A percentile compares a stretch with the other conserved stretches of the same genome.
These are phyloP conservation scores for Sebastes nivosus DNA, from an alignment of 2,797 vertebrate species.

Conservation along the genomic window DNA sequence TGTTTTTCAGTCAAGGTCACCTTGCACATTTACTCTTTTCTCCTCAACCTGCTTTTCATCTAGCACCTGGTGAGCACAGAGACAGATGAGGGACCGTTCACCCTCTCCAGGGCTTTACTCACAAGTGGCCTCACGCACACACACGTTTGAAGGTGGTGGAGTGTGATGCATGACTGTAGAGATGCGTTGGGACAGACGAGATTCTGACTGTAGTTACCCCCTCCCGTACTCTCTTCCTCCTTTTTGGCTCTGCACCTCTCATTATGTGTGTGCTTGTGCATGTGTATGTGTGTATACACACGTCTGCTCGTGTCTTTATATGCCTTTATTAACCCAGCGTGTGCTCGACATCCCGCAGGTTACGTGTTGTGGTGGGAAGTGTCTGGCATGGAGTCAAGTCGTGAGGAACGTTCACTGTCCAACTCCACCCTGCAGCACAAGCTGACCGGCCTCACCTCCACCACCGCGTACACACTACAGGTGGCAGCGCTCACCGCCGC, in stretches of 20 bases:
- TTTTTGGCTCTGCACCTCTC: slow-evolving; percentile 25
- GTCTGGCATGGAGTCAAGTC: slow-evolving; percentile 83
- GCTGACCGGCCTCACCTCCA: slow-evolving; percentile 90
- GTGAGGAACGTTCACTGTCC: slow-evolving; percentile 79
- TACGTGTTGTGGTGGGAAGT: slow-evolving; percentile 93
- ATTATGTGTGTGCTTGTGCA: background rate
- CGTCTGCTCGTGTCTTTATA: slow-evolving; percentile 4
- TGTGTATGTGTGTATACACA: background rate
- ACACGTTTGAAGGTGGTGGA: slow-evolving; percentile 55
- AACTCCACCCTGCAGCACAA: slow-evolving; percentile 90
- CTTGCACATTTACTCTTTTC: slow-evolving; percentile 71
- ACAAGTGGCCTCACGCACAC: slow-evolving; percentile 34
- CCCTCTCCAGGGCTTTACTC: slow-evolving; percentile 66
- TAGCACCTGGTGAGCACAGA: slow-evolving; percentile 62
- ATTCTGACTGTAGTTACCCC: slow-evolving; percentile 71
- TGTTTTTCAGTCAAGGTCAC: slow-evolving; percentile 69
- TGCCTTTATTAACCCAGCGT: slow-evolving; percentile 36
- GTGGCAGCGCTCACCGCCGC: slow-evolving; percentile 88
- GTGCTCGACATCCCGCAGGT: slow-evolving; percentile 75
- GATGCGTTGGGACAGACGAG: slow-evolving; percentile 88
- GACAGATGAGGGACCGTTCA: slow-evolving; percentile 64
- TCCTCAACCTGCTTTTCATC: slow-evolving; percentile 71
- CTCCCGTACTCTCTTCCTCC: slow-evolving; percentile 17
- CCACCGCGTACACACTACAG: slow-evolving; percentile 91
- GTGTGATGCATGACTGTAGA: slow-evolving; percentile 90